These are phyloP conservation scores for Barbus barbus DNA, from an alignment of 2,113 vertebrate species.

Conservation along the genomic window DNA sequence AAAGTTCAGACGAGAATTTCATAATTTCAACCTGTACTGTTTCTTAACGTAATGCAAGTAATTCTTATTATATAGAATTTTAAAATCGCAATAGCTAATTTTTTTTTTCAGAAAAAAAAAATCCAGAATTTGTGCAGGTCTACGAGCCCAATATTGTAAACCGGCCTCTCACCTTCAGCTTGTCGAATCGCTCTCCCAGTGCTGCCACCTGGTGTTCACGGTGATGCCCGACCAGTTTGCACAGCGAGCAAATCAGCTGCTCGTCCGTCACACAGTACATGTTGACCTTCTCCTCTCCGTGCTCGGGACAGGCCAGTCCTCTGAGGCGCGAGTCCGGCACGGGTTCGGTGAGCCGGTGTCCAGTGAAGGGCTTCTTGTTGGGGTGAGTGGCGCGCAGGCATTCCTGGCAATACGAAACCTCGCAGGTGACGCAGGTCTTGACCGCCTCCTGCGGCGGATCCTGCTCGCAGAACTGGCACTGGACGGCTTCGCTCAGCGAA, in stretches of 20 bases:
- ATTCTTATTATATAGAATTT: too few relatives aligned
- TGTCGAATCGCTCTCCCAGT: constrained; percentile 89
- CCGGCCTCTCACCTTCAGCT: constrained; percentile 96
- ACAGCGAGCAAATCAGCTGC: constrained; percentile 89
- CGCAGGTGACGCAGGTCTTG: constrained; percentile 89
- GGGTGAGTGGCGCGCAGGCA: constrained; percentile 90
- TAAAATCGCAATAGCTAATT: too few relatives aligned
- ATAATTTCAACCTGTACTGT: too few relatives aligned
- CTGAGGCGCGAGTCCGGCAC: constrained; percentile 83
- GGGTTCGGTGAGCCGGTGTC: constrained; percentile 84
- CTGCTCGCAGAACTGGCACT: constrained; percentile 91
- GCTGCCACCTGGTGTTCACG: constrained; percentile 89
- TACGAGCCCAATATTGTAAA: too few relatives aligned
- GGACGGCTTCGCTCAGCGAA: constrained; percentile 65
- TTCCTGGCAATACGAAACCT: constrained; percentile 89
- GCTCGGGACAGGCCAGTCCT: constrained; percentile 85
- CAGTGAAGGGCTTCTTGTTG: constrained; percentile 89
- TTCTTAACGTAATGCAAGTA: too few relatives aligned
- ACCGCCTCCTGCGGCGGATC: constrained; percentile 87
- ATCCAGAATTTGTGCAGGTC: too few relatives aligned
- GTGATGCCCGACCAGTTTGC: constrained; percentile 87
- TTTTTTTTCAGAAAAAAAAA: too few relatives aligned
- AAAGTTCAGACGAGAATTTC: too few relatives aligned
- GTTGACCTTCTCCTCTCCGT: constrained; percentile 88
- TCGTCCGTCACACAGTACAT: constrained; percentile 91